Evolutionary conservation across 2,797 vertebrate genomes (phyloP), one percentile per base, ranked within the genome.

Genomic region (Synanceia verrucosa): DNA sequence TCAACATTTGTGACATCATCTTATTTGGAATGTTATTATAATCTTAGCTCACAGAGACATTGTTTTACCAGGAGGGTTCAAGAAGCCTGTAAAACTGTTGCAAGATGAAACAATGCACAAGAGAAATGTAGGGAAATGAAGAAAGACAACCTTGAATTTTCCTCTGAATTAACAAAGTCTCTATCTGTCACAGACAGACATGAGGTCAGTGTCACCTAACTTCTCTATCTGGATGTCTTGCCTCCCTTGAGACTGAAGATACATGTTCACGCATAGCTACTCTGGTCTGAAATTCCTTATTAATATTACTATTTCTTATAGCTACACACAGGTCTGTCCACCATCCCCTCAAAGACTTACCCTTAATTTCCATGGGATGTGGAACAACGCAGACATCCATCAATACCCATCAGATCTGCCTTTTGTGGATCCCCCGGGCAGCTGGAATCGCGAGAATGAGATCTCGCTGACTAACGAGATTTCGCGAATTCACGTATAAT

Each of bases 21-120:
- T 79, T 60, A 78, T 76, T 69, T 59, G 34, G 48, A 51, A 69
- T 80, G 83, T 88, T 86, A 78, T 69, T 52, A 66, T 76, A 75
- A 81, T 87, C 78, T 47, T 33, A 64, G 39, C 51, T 52, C 70
- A 76, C 28, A 76, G 73, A 66, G 24, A 74, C 80, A 61, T 78
- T 65, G 6, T 67, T 71, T 70, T 48, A 78, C 55, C 31, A 24
- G 69, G 61, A 70, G n/a, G n/a, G 51, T 28, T 52, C n/a, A 61
- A 23, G 9, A 73, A 37, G 14, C 13, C 56, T 63, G 46, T 53
- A 60, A 73, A 63, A 63, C 28, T 14, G 39, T 51, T 19, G n/a
- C 19, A 62, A 73, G 70, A 53, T 23, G 44, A 66, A 52, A 21
- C n/a, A 5, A 70, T 56, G 43, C 21, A 66, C n/a, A 62, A 18